Evolutionary conservation across 2,888 invertebrate species (phyloP).

Genomic region (Pollenia griseotomentosa): DNA sequence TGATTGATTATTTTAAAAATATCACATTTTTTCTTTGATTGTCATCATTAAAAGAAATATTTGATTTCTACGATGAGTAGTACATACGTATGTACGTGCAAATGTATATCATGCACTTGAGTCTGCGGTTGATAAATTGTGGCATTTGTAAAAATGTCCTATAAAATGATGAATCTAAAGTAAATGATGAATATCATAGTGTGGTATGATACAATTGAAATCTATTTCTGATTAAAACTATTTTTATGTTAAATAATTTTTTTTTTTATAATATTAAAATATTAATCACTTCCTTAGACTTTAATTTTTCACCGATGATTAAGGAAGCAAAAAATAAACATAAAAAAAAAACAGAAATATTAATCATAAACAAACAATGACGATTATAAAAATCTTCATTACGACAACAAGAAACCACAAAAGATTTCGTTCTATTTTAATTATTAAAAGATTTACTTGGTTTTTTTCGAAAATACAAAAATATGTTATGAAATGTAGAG

Average conservation of each 20-base stretch:
- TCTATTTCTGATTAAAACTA: constrained; percentile 53
- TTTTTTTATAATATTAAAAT: constrained; percentile 13
- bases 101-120: not conserved
- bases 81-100: not conserved
- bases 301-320: constrained; percentile 55
- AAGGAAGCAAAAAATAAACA: not conserved
- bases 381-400: constrained; percentile 18
- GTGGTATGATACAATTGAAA: constrained; percentile 45
- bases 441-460: constrained; percentile 44
- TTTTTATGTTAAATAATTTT: constrained; percentile 39
- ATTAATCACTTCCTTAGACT: constrained; percentile 65
- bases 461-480: constrained; percentile 30
- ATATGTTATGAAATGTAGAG: constrained; percentile 27
- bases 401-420: constrained; percentile 16
- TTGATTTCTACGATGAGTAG: constrained; percentile 1
- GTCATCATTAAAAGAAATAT: constrained; percentile 31
- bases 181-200: not conserved
- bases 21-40: constrained; percentile 41
- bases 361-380: constrained; percentile 54
- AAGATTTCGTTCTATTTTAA: constrained; percentile 44
- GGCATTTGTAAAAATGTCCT: constrained; percentile 13
- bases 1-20: constrained; percentile 51
- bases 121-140: constrained; percentile 10
- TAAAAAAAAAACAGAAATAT: not conserved
- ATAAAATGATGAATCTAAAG: constrained; percentile 40